These are phyloP conservation scores for Ophiodon elongatus DNA, from an alignment of 2,113 vertebrate genomes.

Conservation along the genomic window DNA sequence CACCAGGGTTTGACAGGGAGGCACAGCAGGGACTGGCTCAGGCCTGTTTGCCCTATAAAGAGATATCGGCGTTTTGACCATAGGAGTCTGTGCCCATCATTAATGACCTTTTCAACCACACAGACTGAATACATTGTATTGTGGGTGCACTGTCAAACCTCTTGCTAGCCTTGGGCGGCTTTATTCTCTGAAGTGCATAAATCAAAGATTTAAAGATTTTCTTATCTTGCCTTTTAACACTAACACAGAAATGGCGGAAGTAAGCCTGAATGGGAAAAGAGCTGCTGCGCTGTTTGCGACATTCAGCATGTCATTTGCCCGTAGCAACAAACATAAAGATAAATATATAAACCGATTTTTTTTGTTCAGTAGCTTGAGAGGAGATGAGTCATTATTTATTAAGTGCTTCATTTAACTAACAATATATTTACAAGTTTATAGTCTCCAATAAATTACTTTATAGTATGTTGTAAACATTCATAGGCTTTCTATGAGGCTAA, in stretches of 20 bases:
- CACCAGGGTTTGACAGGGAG: constrained; percentile 58
- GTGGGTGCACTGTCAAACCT: constrained; percentile 70
- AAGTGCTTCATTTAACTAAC: constrained; percentile 20
- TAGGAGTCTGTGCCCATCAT: constrained; percentile 74
- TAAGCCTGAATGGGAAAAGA: constrained; percentile 30
- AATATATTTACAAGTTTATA: constrained; percentile 53
- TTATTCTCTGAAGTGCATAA: constrained; percentile 71
- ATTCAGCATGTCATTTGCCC: constrained; percentile 14
- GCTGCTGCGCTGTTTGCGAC: constrained; percentile 12
- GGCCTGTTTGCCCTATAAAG: constrained; percentile 65
- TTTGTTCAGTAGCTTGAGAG: constrained; percentile 2
- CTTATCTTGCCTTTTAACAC: constrained; percentile 61
- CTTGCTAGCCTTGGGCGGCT: constrained; percentile 56
- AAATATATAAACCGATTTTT: constrained; percentile 26
- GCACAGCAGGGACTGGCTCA: constrained; percentile 68
- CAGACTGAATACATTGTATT: constrained; percentile 74
- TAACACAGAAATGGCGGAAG: constrained; percentile 28
- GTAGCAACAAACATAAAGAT: constrained; percentile 17
- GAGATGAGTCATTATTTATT: constrained; percentile 33
- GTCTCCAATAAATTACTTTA: constrained; percentile 51
- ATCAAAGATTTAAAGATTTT: constrained; percentile 73
- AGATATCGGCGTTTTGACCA: constrained; percentile 78
- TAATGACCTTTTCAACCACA: constrained; percentile 84
- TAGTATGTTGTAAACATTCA: constrained; percentile 52
- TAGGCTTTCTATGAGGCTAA: constrained; percentile 17